Percentiles rank a stretch among this genome's conserved stretches.
Conservation (phyloP, 2,888 invertebrate species). For the Julus scanicus region DNA sequence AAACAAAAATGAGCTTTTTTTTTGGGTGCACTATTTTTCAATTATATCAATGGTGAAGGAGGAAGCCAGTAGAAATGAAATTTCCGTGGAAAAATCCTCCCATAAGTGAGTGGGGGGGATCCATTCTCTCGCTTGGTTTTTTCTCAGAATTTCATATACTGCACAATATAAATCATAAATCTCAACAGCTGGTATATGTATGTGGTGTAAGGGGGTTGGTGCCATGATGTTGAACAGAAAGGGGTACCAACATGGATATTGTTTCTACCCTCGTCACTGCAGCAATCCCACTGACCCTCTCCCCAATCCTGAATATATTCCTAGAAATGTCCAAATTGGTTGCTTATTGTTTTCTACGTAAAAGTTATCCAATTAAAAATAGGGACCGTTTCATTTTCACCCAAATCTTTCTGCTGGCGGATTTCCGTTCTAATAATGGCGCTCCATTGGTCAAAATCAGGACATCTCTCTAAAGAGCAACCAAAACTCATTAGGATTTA, state of each 20-base stretch:
- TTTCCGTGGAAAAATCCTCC: slow-evolving; percentile 2
- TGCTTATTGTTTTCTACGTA: not conserved
- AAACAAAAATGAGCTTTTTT: not conserved
- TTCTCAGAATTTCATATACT: slow-evolving; percentile 9
- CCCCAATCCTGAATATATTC: not conserved
- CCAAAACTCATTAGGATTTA: no score
- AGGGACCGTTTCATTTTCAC: no score
- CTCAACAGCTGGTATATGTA: not conserved
- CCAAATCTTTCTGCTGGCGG: no score
- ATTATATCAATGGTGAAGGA: not conserved
- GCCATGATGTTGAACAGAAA: not conserved
- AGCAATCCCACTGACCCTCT: not conserved
- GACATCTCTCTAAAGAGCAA: no score
- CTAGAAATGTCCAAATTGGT: not conserved
- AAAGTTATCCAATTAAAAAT: no score
- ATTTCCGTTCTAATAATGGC: no score
- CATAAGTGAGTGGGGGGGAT: not conserved
- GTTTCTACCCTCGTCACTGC: not conserved
- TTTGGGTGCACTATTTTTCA: not conserved
- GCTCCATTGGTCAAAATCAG: no score
- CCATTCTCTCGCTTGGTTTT: not conserved
- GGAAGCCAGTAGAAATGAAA: slow-evolving; percentile 21
- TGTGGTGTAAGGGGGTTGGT: not conserved
- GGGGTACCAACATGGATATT: not conserved
- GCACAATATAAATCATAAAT: not conserved